A percentile compares a stretch with the other conserved stretches of the same genome.
phyloP scores from a whole-genome alignment of 2,888 invertebrate species.

The Harmothoe impar region DNA sequence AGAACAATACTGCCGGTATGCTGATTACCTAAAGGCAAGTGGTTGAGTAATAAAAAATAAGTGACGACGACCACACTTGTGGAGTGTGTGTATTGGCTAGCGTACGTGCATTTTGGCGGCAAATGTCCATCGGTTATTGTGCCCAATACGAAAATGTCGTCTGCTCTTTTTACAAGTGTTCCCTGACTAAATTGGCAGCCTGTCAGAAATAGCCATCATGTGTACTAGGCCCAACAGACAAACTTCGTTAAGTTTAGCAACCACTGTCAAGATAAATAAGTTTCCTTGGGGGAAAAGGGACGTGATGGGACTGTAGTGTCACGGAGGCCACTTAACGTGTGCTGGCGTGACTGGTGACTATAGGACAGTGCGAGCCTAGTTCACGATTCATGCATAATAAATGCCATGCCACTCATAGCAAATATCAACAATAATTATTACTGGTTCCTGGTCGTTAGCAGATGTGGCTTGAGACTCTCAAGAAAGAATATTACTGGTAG shows the following conservation, averaged over 20 bases:
- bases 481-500: too few relatives aligned
- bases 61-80: too few relatives aligned
- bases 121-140: background rate
- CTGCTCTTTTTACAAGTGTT: background rate
- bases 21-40: too few relatives aligned
- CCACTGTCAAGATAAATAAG: background rate
- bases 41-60: too few relatives aligned
- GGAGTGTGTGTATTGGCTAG: too few relatives aligned
- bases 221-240: background rate
- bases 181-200: background rate
- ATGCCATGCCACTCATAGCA: background rate
- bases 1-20: too few relatives aligned
- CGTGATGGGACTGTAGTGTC: background rate
- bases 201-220: background rate
- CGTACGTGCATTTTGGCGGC: background rate
- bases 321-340: background rate
- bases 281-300: background rate
- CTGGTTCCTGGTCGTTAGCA: background rate
- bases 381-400: background rate
- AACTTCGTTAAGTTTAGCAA: background rate
- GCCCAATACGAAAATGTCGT: background rate
- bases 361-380: background rate
- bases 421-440: background rate
- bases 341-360: conserved; percentile 26
- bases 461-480: background rate